Evolutionary conservation across 2,888 invertebrate genomes (phyloP).

Genomic region (Lydus trimaculatus): DNA sequence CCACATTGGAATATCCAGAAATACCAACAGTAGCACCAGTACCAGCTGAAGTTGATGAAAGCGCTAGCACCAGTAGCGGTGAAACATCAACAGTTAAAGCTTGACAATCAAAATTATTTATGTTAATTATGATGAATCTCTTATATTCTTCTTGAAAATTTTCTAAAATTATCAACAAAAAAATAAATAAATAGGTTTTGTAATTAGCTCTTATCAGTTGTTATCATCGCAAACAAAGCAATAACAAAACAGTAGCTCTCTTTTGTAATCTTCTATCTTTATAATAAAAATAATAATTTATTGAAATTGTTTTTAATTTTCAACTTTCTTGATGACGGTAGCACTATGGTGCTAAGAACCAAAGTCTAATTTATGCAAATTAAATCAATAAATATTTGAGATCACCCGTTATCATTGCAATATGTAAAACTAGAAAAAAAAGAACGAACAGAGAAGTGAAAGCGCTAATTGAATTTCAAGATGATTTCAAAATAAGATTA

Average conservation of each 20-base stretch:
- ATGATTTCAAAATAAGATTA: background rate
- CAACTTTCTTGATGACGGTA: background rate
- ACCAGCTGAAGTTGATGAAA: constrained; percentile 49
- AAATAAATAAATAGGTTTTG: background rate
- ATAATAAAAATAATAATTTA: constrained; percentile 1
- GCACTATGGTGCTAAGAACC: too few relatives aligned
- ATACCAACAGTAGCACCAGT: constrained; percentile 65
- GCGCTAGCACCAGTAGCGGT: constrained; percentile 54
- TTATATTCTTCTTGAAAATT: background rate
- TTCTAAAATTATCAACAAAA: background rate
- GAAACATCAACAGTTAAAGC: constrained; percentile 48
- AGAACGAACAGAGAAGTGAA: background rate
- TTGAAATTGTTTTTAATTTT: background rate
- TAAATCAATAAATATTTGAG: background rate
- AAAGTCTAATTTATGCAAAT: too few relatives aligned
- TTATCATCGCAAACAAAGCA: too few relatives aligned
- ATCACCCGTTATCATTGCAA: background rate
- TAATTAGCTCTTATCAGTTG: too few relatives aligned
- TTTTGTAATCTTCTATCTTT: background rate
- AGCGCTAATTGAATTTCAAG: background rate
- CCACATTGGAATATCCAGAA: constrained; percentile 86
- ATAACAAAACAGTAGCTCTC: background rate
- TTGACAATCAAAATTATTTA: constrained; percentile 22
- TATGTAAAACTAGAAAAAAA: background rate
- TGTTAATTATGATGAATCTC: background rate